Percentiles rank a stretch among this genome's conserved stretches.
Conservation (phyloP, 1,140 invertebrate species). For the Diorhabda carinulata region DNA sequence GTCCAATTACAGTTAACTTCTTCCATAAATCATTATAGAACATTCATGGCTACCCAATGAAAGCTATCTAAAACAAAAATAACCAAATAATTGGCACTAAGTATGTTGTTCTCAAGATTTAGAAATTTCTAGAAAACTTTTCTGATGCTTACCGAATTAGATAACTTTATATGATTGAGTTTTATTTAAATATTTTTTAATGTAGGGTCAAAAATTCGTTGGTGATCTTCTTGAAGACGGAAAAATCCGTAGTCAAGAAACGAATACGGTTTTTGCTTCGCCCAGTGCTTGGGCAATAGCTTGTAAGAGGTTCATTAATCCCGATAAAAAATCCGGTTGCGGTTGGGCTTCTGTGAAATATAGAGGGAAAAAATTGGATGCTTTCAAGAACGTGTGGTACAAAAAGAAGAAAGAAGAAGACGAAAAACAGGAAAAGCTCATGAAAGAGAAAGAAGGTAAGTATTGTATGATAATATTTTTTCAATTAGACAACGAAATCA, state of each 20-base stretch:
- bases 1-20: too few species aligned
- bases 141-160: too few species aligned
- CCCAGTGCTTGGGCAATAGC: constrained; percentile 89
- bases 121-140: too few species aligned
- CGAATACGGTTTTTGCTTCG: constrained; percentile 81
- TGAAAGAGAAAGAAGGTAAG: constrained; percentile 24
- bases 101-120: too few species aligned
- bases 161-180: not conserved
- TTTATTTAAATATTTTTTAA: not conserved
- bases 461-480: not conserved
- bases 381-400: constrained; percentile 81
- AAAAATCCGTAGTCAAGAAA: constrained; percentile 84
- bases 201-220: constrained; percentile 81
- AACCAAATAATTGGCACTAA: too few species aligned
- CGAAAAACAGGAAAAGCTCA: constrained; percentile 25
- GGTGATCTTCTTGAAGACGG: constrained; percentile 82
- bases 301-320: constrained; percentile 87
- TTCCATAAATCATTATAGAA: too few species aligned
- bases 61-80: too few species aligned
- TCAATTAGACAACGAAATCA: not conserved
- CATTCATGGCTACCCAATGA: too few species aligned
- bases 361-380: constrained; percentile 79
- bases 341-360: constrained; percentile 85
- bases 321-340: constrained; percentile 86
- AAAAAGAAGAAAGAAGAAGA: constrained; percentile 61